Conservation (phyloP, 2,888 invertebrate genomes). For the Andrena marginata region DNA sequence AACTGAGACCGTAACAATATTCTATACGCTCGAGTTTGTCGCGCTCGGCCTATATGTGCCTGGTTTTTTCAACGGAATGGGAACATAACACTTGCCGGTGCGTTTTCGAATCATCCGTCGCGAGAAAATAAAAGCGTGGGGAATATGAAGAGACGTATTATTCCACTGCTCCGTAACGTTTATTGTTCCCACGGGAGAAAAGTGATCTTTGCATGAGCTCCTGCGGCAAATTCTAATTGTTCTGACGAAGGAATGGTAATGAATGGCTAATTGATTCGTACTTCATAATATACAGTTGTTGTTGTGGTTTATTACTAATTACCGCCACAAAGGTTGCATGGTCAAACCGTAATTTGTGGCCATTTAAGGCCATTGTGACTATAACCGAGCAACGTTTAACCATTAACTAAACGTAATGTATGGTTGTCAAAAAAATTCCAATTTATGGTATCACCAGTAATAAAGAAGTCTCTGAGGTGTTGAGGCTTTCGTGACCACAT, state of each 20-base stretch:
- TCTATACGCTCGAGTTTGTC: conserved; percentile 11
- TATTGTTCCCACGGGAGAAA: no score
- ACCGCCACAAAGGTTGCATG: no score
- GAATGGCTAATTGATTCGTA: no score
- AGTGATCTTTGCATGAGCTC: no score
- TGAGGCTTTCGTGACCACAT: not conserved
- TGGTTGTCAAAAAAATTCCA: conserved; percentile 4
- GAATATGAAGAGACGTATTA: not conserved
- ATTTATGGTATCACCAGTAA: not conserved
- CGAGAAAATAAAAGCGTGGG: not conserved
- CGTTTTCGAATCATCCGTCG: conserved; percentile 18
- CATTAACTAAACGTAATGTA: not conserved
- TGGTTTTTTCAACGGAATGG: conserved; percentile 26
- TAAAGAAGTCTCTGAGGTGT: conserved; percentile 6
- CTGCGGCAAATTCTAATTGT: no score
- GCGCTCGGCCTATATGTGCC: conserved; percentile 21
- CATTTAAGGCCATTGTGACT: no score
- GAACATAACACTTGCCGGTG: conserved; percentile 10
- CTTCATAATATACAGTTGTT: no score
- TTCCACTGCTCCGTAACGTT: no score
- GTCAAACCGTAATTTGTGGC: no score
- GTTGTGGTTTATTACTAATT: no score
- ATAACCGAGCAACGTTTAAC: conserved; percentile 1
- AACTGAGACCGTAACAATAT: conserved; percentile 5
- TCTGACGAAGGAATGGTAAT: no score